Percentiles rank a stretch among this genome's conserved stretches.
phyloP scores from a whole-genome alignment of 2,888 invertebrate genomes.

The Pachliopta kotzebuea region DNA sequence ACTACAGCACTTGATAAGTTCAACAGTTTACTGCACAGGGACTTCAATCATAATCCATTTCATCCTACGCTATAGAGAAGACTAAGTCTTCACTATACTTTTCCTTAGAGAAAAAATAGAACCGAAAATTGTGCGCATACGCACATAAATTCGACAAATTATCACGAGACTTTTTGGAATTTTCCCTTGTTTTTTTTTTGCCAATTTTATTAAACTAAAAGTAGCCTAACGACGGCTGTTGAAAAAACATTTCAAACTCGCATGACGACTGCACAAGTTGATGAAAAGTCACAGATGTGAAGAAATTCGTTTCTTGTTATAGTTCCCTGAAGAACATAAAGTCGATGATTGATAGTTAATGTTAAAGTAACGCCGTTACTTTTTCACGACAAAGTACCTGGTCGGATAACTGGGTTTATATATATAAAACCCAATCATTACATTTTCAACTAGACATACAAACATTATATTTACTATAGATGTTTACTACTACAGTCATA shows the following conservation, averaged over 20 bases:
- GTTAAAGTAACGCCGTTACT: background rate
- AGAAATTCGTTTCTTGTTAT: background rate
- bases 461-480: background rate
- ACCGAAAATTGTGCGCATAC: conserved; percentile 6
- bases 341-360: background rate
- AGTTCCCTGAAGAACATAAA: background rate
- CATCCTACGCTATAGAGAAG: conserved; percentile 5
- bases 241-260: background rate
- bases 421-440: background rate
- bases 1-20: background rate
- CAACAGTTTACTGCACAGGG: background rate
- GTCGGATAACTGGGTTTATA: background rate
- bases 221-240: background rate
- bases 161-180: conserved; percentile 5
- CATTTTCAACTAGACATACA: background rate
- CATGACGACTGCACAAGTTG: background rate
- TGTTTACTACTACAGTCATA: too few species aligned
- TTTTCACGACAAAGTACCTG: background rate
- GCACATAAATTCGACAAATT: conserved; percentile 23
- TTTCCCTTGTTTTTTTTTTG: conserved; percentile 1
- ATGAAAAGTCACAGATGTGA: background rate
- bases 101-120: conserved; percentile 9
- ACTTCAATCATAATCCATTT: conserved; percentile 3
- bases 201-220: conserved; percentile 15
- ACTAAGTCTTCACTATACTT: conserved; percentile 10